Conservation (phyloP, 2,797 vertebrate species). For the Chromobotia macracanthus region DNA sequence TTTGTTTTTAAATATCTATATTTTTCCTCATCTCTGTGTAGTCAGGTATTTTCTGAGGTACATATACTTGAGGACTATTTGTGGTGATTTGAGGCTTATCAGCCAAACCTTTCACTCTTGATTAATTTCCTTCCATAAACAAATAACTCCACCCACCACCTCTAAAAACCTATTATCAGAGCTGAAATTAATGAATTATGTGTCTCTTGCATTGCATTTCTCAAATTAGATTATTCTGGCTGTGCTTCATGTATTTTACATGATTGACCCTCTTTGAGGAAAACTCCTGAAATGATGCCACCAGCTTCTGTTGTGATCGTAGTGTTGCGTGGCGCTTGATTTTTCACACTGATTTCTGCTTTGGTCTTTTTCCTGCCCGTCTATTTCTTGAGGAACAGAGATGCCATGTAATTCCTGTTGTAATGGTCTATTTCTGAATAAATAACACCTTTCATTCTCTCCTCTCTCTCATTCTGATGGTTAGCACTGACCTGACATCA, state of each 20-base stretch:
- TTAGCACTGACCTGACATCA: conserved; percentile 68
- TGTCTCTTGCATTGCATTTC: conserved; percentile 54
- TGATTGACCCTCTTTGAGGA: conserved; percentile 59
- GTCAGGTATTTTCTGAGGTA: too few relatives aligned
- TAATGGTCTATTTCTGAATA: conserved; percentile 70
- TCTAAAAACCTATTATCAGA: conserved; percentile 14
- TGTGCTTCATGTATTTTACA: conserved; percentile 59
- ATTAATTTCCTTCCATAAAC: conserved; percentile 34
- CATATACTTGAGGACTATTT: neutral
- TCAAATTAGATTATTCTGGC: conserved; percentile 59
- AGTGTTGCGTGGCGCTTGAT: conserved; percentile 53
- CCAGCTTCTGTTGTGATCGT: conserved; percentile 63
- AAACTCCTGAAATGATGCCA: conserved; percentile 58
- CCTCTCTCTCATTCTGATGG: conserved; percentile 40
- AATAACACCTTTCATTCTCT: conserved; percentile 68
- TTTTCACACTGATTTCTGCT: conserved; percentile 57
- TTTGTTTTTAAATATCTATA: too few relatives aligned
- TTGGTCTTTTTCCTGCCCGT: conserved; percentile 50
- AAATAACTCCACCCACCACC: neutral
- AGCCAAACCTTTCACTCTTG: neutral
- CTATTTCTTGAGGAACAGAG: conserved; percentile 42
- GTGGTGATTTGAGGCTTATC: neutral
- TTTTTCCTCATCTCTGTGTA: too few relatives aligned
- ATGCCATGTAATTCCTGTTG: conserved; percentile 55
- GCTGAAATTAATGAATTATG: conserved; percentile 47